Conservation (phyloP, 2,113 vertebrate genomes). For the Hemichromis elongatus region DNA sequence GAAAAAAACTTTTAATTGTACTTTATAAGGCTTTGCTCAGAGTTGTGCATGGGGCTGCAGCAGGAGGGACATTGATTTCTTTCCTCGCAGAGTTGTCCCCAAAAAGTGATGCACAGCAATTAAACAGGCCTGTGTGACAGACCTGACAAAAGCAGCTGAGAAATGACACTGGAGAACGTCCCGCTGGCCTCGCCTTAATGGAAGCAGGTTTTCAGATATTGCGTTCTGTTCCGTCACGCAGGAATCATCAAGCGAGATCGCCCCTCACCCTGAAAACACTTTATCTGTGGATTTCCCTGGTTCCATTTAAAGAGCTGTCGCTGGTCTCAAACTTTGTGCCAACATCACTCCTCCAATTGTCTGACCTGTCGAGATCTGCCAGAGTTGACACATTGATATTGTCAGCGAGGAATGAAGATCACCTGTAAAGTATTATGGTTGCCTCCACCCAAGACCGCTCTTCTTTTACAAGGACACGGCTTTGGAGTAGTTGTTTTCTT, state of each 20-base stretch:
- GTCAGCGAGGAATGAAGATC: slow-evolving; percentile 23
- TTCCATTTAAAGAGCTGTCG: slow-evolving; percentile 55
- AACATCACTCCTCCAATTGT: slow-evolving; percentile 49
- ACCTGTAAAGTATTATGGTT: neutral
- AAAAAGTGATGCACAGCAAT: slow-evolving; percentile 52
- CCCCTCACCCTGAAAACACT: slow-evolving; percentile 43
- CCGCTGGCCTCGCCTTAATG: slow-evolving; percentile 38
- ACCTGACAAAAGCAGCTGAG: slow-evolving; percentile 58
- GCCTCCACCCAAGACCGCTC: neutral
- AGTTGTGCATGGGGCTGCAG: neutral
- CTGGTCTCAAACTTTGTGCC: slow-evolving; percentile 12
- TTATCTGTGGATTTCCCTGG: slow-evolving; percentile 45
- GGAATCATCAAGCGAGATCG: slow-evolving; percentile 40
- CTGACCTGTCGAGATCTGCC: slow-evolving; percentile 34
- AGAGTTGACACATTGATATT: slow-evolving; percentile 30
- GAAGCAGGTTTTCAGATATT: slow-evolving; percentile 43
- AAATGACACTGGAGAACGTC: slow-evolving; percentile 39
- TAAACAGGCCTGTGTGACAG: slow-evolving; percentile 34
- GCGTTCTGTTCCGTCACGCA: slow-evolving; percentile 44
- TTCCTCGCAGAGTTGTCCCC: slow-evolving; percentile 27
- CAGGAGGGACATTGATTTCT: slow-evolving; percentile 41
- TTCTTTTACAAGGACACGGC: neutral
- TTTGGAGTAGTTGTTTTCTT: neutral
- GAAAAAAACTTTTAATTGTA: neutral
- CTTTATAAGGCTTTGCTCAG: neutral